Base-by-base conservation (phyloP, 2,888 invertebrate species). In the Entomobrya multifasciata region DNA sequence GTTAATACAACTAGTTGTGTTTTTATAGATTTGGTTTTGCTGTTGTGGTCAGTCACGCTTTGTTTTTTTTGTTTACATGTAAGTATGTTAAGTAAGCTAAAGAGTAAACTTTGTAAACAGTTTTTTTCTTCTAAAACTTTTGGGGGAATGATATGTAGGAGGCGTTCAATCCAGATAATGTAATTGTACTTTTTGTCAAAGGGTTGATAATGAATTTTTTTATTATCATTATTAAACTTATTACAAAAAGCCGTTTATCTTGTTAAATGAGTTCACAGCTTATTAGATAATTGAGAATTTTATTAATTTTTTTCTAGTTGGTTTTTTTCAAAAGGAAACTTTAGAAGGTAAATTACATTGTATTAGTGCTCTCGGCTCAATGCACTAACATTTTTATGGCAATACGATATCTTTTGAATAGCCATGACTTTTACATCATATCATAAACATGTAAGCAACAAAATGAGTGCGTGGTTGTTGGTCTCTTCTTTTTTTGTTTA, bases 1-100 rank as follows among this genome's bases (percentile, higher is more conserved):
- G 65, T 65, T 65, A 65, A 65, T 76, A 30, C 41, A 30, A 57
- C 76, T 57, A 20, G 76, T 76, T 76, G 76, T 57, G 5, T 36
- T 57, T 57, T 76, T 76, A 76, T 76, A 55, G 57, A 55, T 76
- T 65, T 11, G 17, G 20, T 65, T 65, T 30, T 41, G 41, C 13
- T 62, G 22, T 62, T 20, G 60, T 22, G 60, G 60, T 25, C 13
- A 27, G 76, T 76, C 76, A 76, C 76, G 76, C 57, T 76, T 62
- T 62, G 36, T 36, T 8, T 36, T 52, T 6, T 52, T 65, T 65
- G 65, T 65, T 36, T 65, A 65, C 65, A 36, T 65, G 36, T 65
- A 36, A 41, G 36, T 41, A 41, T 30, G 65, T 41, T 65, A 65
- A 30, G 10, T 27, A 67, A 41, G 20, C 17, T 25, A n/a, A n/a